A percentile compares a stretch with the other conserved stretches of the same genome.
These are phyloP conservation scores for Hydrotaea cyrtoneurina DNA, from an alignment of 2,888 invertebrate species.

Conservation along the genomic window DNA sequence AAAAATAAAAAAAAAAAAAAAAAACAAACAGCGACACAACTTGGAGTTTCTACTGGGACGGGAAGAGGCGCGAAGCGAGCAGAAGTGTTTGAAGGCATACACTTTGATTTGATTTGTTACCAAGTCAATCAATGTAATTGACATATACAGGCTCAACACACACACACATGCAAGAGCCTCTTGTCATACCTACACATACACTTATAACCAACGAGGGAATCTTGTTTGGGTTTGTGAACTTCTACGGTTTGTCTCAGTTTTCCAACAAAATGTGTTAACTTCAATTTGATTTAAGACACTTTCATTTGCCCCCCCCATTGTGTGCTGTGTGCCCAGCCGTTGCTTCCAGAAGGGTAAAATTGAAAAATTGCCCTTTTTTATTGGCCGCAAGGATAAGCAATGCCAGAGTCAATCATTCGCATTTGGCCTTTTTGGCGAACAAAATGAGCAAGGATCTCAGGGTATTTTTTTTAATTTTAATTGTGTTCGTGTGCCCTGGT, in stretches of 20 bases:
- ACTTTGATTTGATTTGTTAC: constrained; percentile 32
- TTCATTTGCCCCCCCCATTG: not conserved
- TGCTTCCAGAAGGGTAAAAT: constrained; percentile 10
- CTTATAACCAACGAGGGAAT: not conserved
- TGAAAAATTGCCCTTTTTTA: constrained; percentile 22
- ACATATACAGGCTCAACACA: not conserved
- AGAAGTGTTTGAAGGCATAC: constrained; percentile 4
- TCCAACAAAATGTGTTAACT: constrained; percentile 16
- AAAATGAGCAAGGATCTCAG: not conserved
- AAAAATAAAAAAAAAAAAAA: too few species aligned
- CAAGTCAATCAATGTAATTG: constrained; percentile 40
- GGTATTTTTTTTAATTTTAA: not conserved
- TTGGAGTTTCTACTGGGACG: not conserved
- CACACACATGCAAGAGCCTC: not conserved
- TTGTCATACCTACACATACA: not conserved
- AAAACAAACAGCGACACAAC: not conserved
- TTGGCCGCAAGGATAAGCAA: constrained; percentile 3
- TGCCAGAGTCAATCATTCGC: constrained; percentile 9
- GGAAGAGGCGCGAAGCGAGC: not conserved
- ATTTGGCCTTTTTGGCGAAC: not conserved
- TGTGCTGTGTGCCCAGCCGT: not conserved
- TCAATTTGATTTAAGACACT: constrained; percentile 23
- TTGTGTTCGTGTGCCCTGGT: not conserved
- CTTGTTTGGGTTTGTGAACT: too few species aligned
- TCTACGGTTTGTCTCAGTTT: not conserved